Conservation (phyloP, 2,888 invertebrate genomes). For the Phalera bucephala region DNA sequence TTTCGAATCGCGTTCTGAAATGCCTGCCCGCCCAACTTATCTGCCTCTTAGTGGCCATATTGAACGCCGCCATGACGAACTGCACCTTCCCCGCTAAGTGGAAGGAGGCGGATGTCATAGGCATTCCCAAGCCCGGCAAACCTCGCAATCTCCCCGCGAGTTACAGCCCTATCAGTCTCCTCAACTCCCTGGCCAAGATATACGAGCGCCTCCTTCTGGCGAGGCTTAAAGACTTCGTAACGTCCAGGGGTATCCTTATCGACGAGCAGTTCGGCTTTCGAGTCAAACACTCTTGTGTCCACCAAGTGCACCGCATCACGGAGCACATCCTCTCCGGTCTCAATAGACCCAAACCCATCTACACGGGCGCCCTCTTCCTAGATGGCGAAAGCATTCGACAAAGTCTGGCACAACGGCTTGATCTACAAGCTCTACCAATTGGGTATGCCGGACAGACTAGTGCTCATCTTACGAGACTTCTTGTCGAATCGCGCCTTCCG, state of each 20-base stretch:
- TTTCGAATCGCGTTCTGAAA: slow-evolving; percentile 4
- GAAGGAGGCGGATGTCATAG: slow-evolving; percentile 17
- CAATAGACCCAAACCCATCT: no score
- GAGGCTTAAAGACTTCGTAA: no score
- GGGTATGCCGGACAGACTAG: slow-evolving; percentile 5
- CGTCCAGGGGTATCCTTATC: slow-evolving; percentile 1
- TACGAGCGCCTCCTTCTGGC: no score
- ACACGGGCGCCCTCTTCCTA: no score
- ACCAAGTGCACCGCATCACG: no score
- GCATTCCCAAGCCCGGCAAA: slow-evolving; percentile 7
- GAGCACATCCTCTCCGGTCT: no score
- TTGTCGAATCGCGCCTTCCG: neutral
- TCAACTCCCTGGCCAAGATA: no score
- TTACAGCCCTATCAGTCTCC: slow-evolving; percentile 8
- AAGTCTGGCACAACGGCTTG: no score
- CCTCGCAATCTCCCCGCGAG: neutral
- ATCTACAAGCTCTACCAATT: no score
- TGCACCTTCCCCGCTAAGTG: slow-evolving; percentile 5
- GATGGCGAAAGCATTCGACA: no score
- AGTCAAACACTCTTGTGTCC: no score
- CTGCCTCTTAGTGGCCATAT: slow-evolving; percentile 3
- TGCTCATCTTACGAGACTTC: slow-evolving; percentile 1
- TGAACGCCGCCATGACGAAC: slow-evolving; percentile 6
- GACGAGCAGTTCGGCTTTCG: no score
- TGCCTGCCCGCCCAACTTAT: neutral